Evolutionary conservation across 2,797 vertebrate species (phyloP).

Genomic region (Spinus olivaceus): DNA sequence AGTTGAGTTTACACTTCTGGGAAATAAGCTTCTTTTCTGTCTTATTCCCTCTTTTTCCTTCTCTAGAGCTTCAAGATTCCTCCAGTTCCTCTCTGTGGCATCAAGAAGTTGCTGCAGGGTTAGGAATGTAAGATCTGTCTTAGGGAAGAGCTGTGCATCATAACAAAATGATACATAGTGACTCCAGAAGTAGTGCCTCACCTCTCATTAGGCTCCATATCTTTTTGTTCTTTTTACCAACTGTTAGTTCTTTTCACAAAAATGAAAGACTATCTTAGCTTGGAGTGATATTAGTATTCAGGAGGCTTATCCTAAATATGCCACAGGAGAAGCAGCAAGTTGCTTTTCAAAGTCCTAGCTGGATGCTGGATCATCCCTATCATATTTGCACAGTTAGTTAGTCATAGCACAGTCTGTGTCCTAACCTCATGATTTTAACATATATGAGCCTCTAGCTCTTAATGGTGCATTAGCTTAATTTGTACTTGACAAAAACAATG

Average conservation of each 20-base stretch:
- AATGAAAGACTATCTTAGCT: background rate
- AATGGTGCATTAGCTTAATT: constrained; percentile 49
- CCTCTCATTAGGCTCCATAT: background rate
- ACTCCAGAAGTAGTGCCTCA: background rate
- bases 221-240: background rate
- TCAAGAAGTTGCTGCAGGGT: background rate
- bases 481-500: constrained; percentile 1
- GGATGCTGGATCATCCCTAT: background rate
- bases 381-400: background rate
- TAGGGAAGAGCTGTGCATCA: background rate
- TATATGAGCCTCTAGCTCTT: background rate
- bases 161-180: background rate
- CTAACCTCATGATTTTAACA: background rate
- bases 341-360: background rate
- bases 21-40: background rate
- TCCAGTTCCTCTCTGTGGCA: background rate
- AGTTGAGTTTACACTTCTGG: background rate
- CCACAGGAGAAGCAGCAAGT: background rate
- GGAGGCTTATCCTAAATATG: background rate
- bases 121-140: background rate
- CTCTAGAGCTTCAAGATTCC: background rate
- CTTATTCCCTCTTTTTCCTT: background rate
- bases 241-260: background rate
- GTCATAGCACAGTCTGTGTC: background rate
- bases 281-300: background rate